Evolutionary conservation across 2,113 vertebrate genomes (phyloP).

Genomic region (Gavialis gangeticus): DNA sequence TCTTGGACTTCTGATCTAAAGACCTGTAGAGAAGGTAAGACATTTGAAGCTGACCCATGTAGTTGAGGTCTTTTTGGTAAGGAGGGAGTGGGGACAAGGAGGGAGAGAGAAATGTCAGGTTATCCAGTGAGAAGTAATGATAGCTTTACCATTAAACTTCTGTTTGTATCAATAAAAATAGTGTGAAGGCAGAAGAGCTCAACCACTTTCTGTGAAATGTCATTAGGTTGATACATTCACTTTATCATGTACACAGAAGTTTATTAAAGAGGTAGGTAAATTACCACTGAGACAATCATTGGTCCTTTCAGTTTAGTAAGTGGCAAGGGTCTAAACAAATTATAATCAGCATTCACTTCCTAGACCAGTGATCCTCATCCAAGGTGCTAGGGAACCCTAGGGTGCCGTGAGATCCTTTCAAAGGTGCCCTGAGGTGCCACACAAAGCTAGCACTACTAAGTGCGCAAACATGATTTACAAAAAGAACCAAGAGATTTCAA

Average conservation of each 20-base stretch:
- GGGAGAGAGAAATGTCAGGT: background rate
- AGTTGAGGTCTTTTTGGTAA: background rate
- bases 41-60: background rate
- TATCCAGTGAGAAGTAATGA: background rate
- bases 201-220: background rate
- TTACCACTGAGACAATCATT: too few species aligned
- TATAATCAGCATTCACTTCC: background rate
- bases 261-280: too few species aligned
- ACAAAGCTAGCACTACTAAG: too few species aligned
- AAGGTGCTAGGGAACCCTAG: too few species aligned
- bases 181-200: background rate
- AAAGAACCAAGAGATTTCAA: too few species aligned
- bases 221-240: too few species aligned
- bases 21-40: background rate
- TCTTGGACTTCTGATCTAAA: background rate
- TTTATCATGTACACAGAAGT: background rate
- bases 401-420: too few species aligned
- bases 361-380: too few species aligned
- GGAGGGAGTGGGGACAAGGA: background rate
- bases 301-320: too few species aligned
- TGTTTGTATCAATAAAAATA: background rate
- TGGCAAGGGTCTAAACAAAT: background rate
- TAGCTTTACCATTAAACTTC: too few species aligned
- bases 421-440: too few species aligned
- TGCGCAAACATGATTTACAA: too few species aligned